Percentiles rank a stretch among this genome's conserved stretches.
phyloP scores from a whole-genome alignment of 1,140 invertebrate genomes.

The Leptinotarsa defecta region DNA sequence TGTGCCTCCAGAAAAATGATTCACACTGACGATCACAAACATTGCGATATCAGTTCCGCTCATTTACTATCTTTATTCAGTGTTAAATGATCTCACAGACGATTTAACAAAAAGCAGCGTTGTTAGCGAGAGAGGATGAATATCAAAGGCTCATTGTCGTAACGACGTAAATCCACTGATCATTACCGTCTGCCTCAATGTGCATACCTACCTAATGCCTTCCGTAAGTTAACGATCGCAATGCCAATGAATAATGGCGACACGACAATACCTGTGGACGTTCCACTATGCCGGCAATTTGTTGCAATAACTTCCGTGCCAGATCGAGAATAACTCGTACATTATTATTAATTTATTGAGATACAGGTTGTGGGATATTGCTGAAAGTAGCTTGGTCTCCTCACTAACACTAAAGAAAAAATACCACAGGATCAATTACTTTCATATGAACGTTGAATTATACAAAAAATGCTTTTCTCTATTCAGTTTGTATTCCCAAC shows the following conservation, averaged over 20 bases:
- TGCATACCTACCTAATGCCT: neutral
- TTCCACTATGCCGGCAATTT: neutral
- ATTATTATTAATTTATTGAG: neutral
- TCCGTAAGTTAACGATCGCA: neutral
- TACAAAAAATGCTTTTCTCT: too few relatives aligned
- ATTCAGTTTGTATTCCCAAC: too few relatives aligned
- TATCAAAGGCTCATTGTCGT: slow-evolving; percentile 13
- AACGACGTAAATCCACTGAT: slow-evolving; percentile 7
- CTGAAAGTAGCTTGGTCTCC: too few relatives aligned
- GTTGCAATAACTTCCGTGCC: neutral
- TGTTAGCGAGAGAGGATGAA: slow-evolving; percentile 9
- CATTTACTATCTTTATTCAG: slow-evolving; percentile 21
- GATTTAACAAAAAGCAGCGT: slow-evolving; percentile 18
- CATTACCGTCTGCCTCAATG: slow-evolving; percentile 10
- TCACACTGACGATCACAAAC: neutral
- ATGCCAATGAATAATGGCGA: slow-evolving; percentile 1
- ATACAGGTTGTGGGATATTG: too few relatives aligned
- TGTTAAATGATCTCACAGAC: slow-evolving; percentile 25
- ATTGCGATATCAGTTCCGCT: neutral
- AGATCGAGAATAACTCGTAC: neutral
- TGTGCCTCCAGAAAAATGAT: too few relatives aligned
- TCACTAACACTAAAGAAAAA: too few relatives aligned
- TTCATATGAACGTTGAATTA: too few relatives aligned
- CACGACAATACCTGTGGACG: neutral
- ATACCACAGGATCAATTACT: too few relatives aligned